A percentile compares a stretch with the other conserved stretches of the same genome.
phyloP scores from a whole-genome alignment of 1,140 invertebrate genomes.

The Sminthurides bifidus region DNA sequence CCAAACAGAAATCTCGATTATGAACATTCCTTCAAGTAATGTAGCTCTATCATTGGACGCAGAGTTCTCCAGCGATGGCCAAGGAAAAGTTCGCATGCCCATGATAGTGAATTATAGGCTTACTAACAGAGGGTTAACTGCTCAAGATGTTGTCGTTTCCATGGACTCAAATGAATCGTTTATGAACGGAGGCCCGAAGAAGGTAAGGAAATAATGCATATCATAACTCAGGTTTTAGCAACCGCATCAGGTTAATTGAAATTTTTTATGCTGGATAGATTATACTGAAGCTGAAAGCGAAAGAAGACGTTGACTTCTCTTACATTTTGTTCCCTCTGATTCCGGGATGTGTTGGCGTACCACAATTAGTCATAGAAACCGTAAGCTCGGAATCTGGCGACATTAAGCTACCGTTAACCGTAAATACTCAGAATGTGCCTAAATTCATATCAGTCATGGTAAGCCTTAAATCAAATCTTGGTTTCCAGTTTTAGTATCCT shows the following conservation, averaged over 20 bases:
- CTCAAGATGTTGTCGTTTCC: constrained; percentile 57
- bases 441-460: constrained; percentile 25
- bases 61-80: constrained; percentile 47
- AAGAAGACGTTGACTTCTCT: constrained; percentile 10
- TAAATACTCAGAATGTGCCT: constrained; percentile 14
- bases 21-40: too few relatives aligned
- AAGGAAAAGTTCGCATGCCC: constrained; percentile 35
- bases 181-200: constrained; percentile 82
- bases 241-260: not conserved
- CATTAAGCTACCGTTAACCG: not conserved
- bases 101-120: constrained; percentile 57
- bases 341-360: constrained; percentile 19
- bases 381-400: not conserved
- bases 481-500: too few relatives aligned
- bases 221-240: not conserved
- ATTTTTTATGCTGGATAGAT: constrained; percentile 8
- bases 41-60: constrained; percentile 60
- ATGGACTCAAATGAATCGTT: constrained; percentile 75
- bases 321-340: constrained; percentile 27
- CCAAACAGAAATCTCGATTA: not conserved
- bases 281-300: constrained; percentile 15
- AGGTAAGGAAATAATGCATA: constrained; percentile 42
- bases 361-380: constrained; percentile 15
- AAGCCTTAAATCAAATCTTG: too few relatives aligned
- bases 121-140: constrained; percentile 54